A percentile compares a stretch with the other conserved stretches of the same genome.
These are phyloP conservation scores for Stenchaetothrips biformis DNA, from an alignment of 2,888 invertebrate species.

Conservation along the genomic window DNA sequence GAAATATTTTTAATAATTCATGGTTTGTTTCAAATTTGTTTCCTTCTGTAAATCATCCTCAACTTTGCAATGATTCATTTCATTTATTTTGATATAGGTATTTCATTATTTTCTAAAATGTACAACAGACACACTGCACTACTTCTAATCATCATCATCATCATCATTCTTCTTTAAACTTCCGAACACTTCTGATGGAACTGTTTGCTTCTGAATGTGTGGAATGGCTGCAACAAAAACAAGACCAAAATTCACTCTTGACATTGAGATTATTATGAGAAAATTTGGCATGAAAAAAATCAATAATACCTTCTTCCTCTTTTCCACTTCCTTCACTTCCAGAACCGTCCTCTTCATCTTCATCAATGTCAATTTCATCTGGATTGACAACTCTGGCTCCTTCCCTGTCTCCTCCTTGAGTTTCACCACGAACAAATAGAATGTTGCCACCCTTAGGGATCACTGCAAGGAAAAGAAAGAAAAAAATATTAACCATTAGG, in stretches of 20 bases:
- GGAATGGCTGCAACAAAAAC: slow-evolving; percentile 53
- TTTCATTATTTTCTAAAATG: background rate
- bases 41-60: background rate
- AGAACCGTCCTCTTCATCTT: slow-evolving; percentile 61
- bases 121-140: background rate
- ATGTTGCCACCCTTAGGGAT: slow-evolving; percentile 55
- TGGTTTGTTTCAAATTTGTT: background rate
- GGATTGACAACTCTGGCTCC: slow-evolving; percentile 68
- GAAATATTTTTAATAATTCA: background rate
- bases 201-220: slow-evolving; percentile 69
- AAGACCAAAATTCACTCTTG: slow-evolving; percentile 4
- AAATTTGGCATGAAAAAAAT: slow-evolving; percentile 36
- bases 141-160: slow-evolving; percentile 40
- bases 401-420: slow-evolving; percentile 54
- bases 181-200: slow-evolving; percentile 91
- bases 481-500: background rate
- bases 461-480: slow-evolving; percentile 32
- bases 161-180: slow-evolving; percentile 53
- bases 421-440: slow-evolving; percentile 82
- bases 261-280: slow-evolving; percentile 29
- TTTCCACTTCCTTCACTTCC: slow-evolving; percentile 44
- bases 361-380: slow-evolving; percentile 81
- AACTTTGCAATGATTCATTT: background rate
- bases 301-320: slow-evolving; percentile 50
- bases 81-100: background rate